A percentile compares a stretch with the other conserved stretches of the same genome.
These are phyloP conservation scores for Andrena chrysosceles DNA, from an alignment of 2,888 invertebrate species.

Conservation along the genomic window DNA sequence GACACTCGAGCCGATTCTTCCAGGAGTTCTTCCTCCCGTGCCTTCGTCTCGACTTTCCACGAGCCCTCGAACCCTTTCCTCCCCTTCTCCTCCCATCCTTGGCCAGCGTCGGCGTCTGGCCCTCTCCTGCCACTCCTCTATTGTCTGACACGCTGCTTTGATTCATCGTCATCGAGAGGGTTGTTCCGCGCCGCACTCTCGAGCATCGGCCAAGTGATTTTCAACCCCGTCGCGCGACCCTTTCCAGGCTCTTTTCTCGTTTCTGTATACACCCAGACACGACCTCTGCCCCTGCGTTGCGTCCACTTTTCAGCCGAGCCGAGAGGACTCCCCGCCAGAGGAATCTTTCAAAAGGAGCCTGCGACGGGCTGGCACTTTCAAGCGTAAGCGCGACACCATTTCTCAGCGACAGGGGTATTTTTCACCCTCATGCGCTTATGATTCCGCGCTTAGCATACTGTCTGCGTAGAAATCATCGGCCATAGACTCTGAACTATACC, in stretches of 20 bases:
- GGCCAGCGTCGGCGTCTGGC: constrained; percentile 47
- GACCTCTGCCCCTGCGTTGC: constrained; percentile 16
- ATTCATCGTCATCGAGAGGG: constrained; percentile 76
- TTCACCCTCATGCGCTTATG: too few species aligned
- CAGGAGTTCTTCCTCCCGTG: constrained; percentile 52
- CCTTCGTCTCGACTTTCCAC: constrained; percentile 47
- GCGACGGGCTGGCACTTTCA: neutral
- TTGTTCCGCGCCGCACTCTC: constrained; percentile 66
- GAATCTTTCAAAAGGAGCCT: neutral
- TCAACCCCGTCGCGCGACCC: constrained; percentile 67
- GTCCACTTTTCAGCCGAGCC: constrained; percentile 23
- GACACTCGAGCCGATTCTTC: constrained; percentile 63
- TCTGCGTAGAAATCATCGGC: too few species aligned
- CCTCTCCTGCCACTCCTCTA: constrained; percentile 31
- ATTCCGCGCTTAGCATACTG: too few species aligned
- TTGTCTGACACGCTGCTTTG: constrained; percentile 65
- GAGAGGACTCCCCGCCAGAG: neutral
- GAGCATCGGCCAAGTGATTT: constrained; percentile 75
- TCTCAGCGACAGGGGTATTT: neutral
- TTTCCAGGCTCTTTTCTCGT: constrained; percentile 62
- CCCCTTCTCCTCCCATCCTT: constrained; percentile 14
- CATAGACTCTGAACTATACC: too few species aligned
- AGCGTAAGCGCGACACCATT: neutral
- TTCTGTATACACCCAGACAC: constrained; percentile 49
- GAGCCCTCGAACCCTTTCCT: constrained; percentile 45